These are phyloP conservation scores for Gallinago jamesoni DNA, from an alignment of 2,113 vertebrate species.

Conservation along the genomic window DNA sequence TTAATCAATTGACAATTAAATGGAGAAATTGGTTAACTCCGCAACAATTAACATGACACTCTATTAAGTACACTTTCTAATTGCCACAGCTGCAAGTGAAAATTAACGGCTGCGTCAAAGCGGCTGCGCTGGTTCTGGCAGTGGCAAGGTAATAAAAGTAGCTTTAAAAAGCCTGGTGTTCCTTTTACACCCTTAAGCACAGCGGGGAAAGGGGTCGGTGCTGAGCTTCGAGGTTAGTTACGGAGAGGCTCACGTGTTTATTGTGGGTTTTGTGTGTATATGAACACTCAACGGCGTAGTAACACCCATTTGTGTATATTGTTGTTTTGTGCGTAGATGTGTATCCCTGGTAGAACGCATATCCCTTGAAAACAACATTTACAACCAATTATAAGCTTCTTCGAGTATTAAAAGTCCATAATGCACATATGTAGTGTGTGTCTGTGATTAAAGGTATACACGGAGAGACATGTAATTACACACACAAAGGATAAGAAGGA, in stretches of 20 bases:
- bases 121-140: constrained; percentile 27
- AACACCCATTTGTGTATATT: not conserved
- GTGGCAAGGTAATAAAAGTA: constrained; percentile 48
- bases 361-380: not conserved
- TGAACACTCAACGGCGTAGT: not conserved
- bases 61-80: constrained; percentile 88
- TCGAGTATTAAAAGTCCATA: not conserved
- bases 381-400: not conserved
- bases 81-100: constrained; percentile 81
- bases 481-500: not conserved
- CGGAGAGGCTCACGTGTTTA: not conserved
- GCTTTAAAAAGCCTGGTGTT: constrained; percentile 53
- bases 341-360: not conserved
- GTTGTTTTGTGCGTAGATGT: accelerated
- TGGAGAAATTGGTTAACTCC: constrained; percentile 86
- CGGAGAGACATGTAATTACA: not conserved
- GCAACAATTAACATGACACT: constrained; percentile 88
- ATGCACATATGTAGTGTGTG: accelerated
- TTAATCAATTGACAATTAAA: constrained; percentile 91
- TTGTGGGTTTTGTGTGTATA: not conserved
- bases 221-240: constrained; percentile 13
- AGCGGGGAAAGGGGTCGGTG: not conserved
- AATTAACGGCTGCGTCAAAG: constrained; percentile 72
- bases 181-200: constrained; percentile 45
- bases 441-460: not conserved